These are phyloP conservation scores for Drosophila barbarae DNA, from an alignment of 2,888 invertebrate genomes.

Conservation along the genomic window DNA sequence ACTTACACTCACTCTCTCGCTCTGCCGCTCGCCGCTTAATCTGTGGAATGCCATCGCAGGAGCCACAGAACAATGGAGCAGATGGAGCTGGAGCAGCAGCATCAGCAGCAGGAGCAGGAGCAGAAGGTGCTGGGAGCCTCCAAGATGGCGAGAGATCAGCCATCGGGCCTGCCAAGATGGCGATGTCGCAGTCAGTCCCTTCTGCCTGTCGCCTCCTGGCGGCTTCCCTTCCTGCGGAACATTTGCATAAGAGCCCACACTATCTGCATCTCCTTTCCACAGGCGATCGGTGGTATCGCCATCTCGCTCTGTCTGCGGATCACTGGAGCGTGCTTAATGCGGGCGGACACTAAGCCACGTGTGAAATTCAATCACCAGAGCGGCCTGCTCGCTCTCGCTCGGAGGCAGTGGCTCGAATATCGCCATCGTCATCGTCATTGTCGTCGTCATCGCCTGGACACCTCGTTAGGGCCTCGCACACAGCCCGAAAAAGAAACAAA, in stretches of 20 bases:
- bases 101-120: constrained; percentile 11
- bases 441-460: constrained; percentile 69
- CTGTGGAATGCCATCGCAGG: constrained; percentile 69
- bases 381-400: constrained; percentile 27
- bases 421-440: constrained; percentile 40
- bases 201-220: constrained; percentile 1
- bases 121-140: constrained; percentile 42
- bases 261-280: constrained; percentile 44
- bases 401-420: constrained; percentile 43
- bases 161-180: constrained; percentile 63
- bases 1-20: background rate
- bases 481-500: background rate
- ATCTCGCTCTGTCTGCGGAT: constrained; percentile 10
- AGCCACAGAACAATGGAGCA: constrained; percentile 60
- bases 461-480: constrained; percentile 58
- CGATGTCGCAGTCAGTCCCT: constrained; percentile 40
- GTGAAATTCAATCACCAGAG: constrained; percentile 74
- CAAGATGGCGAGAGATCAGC: constrained; percentile 70
- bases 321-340: constrained; percentile 74
- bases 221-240: background rate
- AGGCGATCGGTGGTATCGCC: background rate
- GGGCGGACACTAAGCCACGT: constrained; percentile 77
- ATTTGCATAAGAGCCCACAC: constrained; percentile 67
- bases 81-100: constrained; percentile 30
- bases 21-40: constrained; percentile 50